These are phyloP conservation scores for Drosophila sordidula DNA, from an alignment of 2,888 invertebrate genomes.

Conservation along the genomic window DNA sequence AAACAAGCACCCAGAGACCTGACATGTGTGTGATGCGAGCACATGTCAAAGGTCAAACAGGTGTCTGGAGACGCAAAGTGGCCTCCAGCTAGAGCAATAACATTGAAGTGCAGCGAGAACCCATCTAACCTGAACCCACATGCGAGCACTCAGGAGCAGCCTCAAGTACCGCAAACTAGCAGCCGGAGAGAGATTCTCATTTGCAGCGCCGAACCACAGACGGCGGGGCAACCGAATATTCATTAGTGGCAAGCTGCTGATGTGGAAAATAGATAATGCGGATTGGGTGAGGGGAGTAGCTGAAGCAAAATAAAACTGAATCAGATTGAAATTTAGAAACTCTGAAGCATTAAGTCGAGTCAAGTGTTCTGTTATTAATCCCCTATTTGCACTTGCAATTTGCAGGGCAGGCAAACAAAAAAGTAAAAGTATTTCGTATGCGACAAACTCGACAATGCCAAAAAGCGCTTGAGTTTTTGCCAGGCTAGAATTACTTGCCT, in stretches of 20 bases:
- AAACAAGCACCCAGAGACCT: no score
- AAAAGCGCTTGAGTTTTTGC: constrained; percentile 40
- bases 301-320: constrained; percentile 5
- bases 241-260: constrained; percentile 66
- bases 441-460: constrained; percentile 36
- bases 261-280: constrained; percentile 65
- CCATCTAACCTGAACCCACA: neutral
- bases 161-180: neutral
- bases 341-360: constrained; percentile 45
- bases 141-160: neutral
- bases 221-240: constrained; percentile 49
- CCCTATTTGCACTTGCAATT: constrained; percentile 49
- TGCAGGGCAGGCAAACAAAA: constrained; percentile 39
- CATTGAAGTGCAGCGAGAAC: constrained; percentile 3
- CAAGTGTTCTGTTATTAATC: constrained; percentile 20
- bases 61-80: neutral
- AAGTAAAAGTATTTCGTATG: constrained; percentile 54
- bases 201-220: constrained; percentile 32
- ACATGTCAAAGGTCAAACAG: neutral
- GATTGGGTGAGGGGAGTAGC: constrained; percentile 23
- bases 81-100: neutral
- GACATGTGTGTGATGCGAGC: neutral
- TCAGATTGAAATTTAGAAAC: constrained; percentile 63
- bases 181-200: constrained; percentile 3
- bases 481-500: constrained; percentile 13